A percentile compares a stretch with the other conserved stretches of the same genome.
Conservation (phyloP, 2,113 vertebrate genomes). For the Hyaena hyaena region DNA sequence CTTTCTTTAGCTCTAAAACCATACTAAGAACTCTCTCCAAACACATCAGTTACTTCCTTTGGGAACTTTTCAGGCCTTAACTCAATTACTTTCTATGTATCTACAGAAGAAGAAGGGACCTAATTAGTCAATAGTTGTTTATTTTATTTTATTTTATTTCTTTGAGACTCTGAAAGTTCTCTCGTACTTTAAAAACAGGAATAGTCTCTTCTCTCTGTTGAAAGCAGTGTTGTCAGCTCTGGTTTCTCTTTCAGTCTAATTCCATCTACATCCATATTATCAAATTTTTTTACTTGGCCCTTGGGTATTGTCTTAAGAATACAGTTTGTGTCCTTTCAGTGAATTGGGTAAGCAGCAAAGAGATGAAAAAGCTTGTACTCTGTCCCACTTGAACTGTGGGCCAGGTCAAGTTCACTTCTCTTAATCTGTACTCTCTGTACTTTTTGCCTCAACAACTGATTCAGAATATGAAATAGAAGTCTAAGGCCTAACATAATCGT, state of each 20-base stretch:
- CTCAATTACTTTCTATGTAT: background rate
- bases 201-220: background rate
- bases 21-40: background rate
- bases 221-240: slow-evolving; percentile 16
- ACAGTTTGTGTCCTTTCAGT: background rate
- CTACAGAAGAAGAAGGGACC: background rate
- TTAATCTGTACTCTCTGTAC: background rate
- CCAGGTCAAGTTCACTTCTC: background rate
- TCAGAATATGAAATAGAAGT: background rate
- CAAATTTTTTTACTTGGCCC: background rate
- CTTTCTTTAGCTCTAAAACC: background rate
- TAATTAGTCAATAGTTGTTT: background rate
- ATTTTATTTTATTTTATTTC: background rate
- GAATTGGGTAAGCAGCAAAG: background rate
- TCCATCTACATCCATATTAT: background rate
- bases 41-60: background rate
- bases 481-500: background rate
- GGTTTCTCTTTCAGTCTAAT: slow-evolving; percentile 25
- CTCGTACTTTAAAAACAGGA: slow-evolving; percentile 14
- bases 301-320: background rate
- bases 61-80: background rate
- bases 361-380: background rate
- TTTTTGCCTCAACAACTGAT: background rate
- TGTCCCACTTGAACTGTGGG: background rate
- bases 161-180: background rate